phyloP scores from a whole-genome alignment of 1,140 invertebrate genomes.

The Drosophila nannoptera region DNA sequence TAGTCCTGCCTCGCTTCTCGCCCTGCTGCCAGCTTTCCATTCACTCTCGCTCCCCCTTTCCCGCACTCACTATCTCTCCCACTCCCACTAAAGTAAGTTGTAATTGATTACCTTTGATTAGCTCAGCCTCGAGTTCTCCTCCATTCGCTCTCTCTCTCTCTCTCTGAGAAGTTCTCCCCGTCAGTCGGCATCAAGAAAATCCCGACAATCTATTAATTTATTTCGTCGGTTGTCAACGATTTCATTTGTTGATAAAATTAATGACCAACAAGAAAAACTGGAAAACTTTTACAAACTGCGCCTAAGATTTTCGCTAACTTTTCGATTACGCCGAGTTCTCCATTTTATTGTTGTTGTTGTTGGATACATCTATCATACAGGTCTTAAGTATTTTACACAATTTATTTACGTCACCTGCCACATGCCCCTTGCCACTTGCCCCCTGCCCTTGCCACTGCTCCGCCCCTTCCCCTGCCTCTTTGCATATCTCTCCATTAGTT shows the following conservation, averaged over 20 bases:
- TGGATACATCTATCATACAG: slow-evolving; percentile 66
- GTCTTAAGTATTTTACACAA: slow-evolving; percentile 62
- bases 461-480: slow-evolving; percentile 23
- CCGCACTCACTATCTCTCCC: too few relatives aligned
- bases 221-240: slow-evolving; percentile 45
- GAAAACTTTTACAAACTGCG: slow-evolving; percentile 42
- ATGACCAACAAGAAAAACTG: slow-evolving; percentile 41
- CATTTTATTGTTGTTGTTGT: slow-evolving; percentile 2
- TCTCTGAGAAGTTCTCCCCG: background rate
- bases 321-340: slow-evolving; percentile 44
- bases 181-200: slow-evolving; percentile 13
- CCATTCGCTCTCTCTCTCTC: background rate
- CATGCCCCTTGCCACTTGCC: slow-evolving; percentile 37
- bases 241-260: slow-evolving; percentile 52
- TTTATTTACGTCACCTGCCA: slow-evolving; percentile 69
- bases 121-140: background rate
- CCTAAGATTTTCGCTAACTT: slow-evolving; percentile 49
- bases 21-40: too few relatives aligned
- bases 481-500: slow-evolving; percentile 61
- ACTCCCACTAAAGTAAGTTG: too few relatives aligned
- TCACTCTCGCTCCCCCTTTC: too few relatives aligned
- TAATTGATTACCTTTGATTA: too few relatives aligned
- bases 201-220: slow-evolving; percentile 39
- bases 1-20: too few relatives aligned
- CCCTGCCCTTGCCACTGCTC: slow-evolving; percentile 28